Base-by-base conservation (phyloP, 1,140 invertebrate genomes). In the Hetaerina americana region DNA sequence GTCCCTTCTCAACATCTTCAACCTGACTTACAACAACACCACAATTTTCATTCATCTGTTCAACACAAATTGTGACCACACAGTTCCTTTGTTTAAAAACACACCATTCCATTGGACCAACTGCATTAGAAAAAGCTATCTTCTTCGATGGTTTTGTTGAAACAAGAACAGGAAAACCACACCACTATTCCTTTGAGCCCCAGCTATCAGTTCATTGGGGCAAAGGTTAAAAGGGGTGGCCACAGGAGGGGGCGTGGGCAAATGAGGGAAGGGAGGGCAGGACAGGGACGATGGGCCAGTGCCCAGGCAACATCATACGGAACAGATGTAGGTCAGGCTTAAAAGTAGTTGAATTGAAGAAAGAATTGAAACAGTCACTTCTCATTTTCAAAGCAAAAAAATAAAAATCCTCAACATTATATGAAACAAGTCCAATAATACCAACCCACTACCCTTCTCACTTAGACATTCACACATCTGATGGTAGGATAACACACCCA, bases 321-420 rank as follows among this genome's bases (percentile, higher is more conserved):
- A 57, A 5, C 22, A 57, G 15, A 57, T 57, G 40, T 18, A 57
- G 40, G 40, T 57, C 40, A 57, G 40, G 40, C 40, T 57, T n/a
- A 57, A 57, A 57, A 57, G 40, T 57, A 57, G 15, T 57, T n/a
- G 22, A 57, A 57, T 57, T 57, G 40, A 57, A 57, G 40, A 57
- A 57, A 57, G 40, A n/a, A 57, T 57, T 57, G 40, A 12, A 57
- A 57, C 40, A 57, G 40, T 57, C 40, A 57, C 40, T 57, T 57
- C 40, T 57, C 40, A 57, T 57, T 5, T 57, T 18, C 40, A 57
- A 57, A 57, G 40, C 40, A 57, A 57, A 57, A n/a, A 57, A 57
- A 57, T 57, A 57, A 57, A 57, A 57, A 57, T 57, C 40, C 40
- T 57, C 40, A 57, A 57, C 40, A 57, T 57, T 57, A 57, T 57